Base-by-base conservation (phyloP, 2,888 invertebrate genomes). In the Synergus gifuensis region DNA sequence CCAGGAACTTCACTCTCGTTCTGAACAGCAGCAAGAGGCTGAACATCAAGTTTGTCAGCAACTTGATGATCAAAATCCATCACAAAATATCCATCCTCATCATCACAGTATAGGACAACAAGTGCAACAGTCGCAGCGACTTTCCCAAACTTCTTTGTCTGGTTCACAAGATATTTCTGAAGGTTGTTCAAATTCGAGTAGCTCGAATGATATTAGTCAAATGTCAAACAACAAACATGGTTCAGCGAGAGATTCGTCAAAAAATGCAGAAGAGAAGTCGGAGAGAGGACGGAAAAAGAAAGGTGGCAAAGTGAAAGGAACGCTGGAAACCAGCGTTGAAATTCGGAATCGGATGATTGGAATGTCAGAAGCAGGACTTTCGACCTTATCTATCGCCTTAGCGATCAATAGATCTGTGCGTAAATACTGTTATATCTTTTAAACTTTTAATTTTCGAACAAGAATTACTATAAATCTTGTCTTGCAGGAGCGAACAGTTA, bases 331-430 rank as follows among this genome's bases (percentile, higher is more conserved):
- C 0, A 92, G 92, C 49, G 90, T 92, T 18, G 92, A 92, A 82
- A 90, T 92, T 78, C 87, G 92, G 63, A 92, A 92, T 84, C 89
- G 92, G 28, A 92, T 92, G 92, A 92, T 92, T 44, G 92, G 92
- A 73, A 92, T 92, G 92, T 89, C 92, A 0, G 91, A 92, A 77
- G 92, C 92, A 4, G 92, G 92, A 77, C 81, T 92, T 60, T 92
- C 92, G 42, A 92, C 92, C 2, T 82, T 92, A 60, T 92, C 92
- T 12, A 92, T 92, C 79, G 92, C 92, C 42, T 86, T 92, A 46
- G 91, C 92, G 18, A 90, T 92, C 18, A 91, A 92, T 81, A 88
- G 92, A 90, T 92, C 92, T 79, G 90, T 90, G 86, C 82, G 86
- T 67, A 18, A 42, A 18, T 36, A 14, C 46, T 49, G 5, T 11